phyloP scores from a whole-genome alignment of 2,113 vertebrate genomes.

The Chionomys nivalis region DNA sequence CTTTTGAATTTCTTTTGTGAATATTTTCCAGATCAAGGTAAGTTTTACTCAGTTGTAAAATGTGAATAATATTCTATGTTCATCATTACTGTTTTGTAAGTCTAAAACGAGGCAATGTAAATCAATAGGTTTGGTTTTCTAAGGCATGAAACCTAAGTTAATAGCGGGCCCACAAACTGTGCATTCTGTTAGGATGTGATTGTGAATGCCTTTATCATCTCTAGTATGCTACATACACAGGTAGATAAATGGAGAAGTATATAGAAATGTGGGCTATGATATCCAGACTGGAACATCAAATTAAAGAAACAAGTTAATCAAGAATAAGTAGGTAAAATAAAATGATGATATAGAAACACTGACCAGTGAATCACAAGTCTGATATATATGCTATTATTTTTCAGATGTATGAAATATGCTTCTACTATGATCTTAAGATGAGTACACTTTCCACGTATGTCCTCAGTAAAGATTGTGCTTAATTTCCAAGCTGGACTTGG shows the following conservation, averaged over 20 bases:
- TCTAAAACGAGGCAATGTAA: neutral
- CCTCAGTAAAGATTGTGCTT: neutral
- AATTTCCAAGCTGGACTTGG: neutral
- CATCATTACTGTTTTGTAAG: neutral
- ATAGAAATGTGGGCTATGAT: neutral
- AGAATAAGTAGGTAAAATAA: neutral
- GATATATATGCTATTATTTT: neutral
- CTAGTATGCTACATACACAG: neutral
- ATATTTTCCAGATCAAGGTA: neutral
- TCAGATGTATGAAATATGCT: neutral
- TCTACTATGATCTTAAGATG: neutral
- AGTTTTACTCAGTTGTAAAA: neutral
- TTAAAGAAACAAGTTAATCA: neutral
- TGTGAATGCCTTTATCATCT: neutral
- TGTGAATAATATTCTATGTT: neutral
- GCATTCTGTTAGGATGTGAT: neutral
- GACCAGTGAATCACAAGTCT: neutral
- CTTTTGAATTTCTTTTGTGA: neutral
- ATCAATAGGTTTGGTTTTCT: neutral
- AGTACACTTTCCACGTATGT: neutral
- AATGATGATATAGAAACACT: neutral
- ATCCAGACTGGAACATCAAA: rapidly evolving
- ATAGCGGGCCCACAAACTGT: too few relatives aligned
- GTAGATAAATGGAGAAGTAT: neutral
- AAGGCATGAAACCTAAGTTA: neutral